Evolutionary conservation across 2,797 vertebrate species (phyloP).

Genomic region (Prionace glauca): DNA sequence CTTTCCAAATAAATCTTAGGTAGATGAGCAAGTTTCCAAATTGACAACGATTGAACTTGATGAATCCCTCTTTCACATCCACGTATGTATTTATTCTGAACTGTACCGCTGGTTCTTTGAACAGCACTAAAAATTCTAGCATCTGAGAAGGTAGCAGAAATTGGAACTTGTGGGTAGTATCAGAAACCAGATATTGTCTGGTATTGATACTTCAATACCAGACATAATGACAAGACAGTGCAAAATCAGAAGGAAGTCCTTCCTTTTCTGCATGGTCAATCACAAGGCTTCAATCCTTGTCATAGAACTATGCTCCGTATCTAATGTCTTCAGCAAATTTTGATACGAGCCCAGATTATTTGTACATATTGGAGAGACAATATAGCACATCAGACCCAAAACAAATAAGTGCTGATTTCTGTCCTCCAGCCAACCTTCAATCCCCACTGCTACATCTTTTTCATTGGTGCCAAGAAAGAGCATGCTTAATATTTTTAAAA

Average conservation of each 20-base stretch:
- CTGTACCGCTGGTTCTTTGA: not conserved
- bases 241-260: not conserved
- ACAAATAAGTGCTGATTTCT: too few species aligned
- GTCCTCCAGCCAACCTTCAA: too few species aligned
- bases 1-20: not conserved
- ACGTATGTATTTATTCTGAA: not conserved
- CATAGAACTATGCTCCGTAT: not conserved
- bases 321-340: not conserved
- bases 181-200: not conserved
- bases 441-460: too few species aligned
- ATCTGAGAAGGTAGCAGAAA: not conserved
- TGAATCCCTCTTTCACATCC: not conserved
- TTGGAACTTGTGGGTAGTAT: not conserved
- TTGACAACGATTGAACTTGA: not conserved
- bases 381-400: too few species aligned
- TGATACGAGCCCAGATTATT: not conserved
- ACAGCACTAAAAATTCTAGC: not conserved
- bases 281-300: not conserved
- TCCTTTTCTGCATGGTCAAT: not conserved
- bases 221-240: not conserved
- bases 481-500: too few species aligned
- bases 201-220: not conserved
- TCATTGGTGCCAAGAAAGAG: too few species aligned
- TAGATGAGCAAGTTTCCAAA: not conserved
- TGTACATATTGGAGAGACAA: not conserved